Evolutionary conservation across 2,888 invertebrate species (phyloP), one percentile per base, ranked within the genome.

Genomic region (Alviniconcha strummeri): DNA sequence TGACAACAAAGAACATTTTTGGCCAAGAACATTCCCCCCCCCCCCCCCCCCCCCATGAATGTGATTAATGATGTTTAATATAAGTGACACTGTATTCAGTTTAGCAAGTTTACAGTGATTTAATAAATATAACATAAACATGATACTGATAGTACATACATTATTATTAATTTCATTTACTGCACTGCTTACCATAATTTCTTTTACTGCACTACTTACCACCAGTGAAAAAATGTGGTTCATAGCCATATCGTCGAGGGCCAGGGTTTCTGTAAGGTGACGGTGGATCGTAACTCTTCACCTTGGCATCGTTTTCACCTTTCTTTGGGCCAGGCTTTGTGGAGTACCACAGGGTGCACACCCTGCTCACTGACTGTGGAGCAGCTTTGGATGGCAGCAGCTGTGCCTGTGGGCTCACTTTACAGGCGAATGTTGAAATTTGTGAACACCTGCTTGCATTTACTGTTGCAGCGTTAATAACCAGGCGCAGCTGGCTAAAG

Each of bases 211-310:
- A 36, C 36, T 36, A 36, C 84, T 80, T 82, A 92, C 92, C 91
- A 86, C 90, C 90, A 83, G 89, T 90, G 86, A 86, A 90, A n/a
- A 87, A 81, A 56, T 87, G 89, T 4, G 87, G 85, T 72, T 87
- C 82, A 85, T 90, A 91, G 8, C 92, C 92, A 87, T 90, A 89
- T 60, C 88, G 83, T 17, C 85, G 85, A 1, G 91, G 90, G 5
- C 88, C 89, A 1, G 88, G 88, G 11, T 80, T 88, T 77, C 89
- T 91, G 85, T 89, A 92, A 0, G 91, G 90, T 5, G 90, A 90
- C 1, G 89, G 89, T 5, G 89, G 82, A 19, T 79, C 77, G 55
- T 84, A 84, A 54, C 77, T 69, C 17, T 67, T 69, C 11, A 67
- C 69, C 17, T 56, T 74, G 0, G 52, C 81, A 11, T 82, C 56